Percentiles rank a stretch among this genome's conserved stretches.
phyloP scores from a whole-genome alignment of 2,888 invertebrate genomes.

The Adela reaumurella region DNA sequence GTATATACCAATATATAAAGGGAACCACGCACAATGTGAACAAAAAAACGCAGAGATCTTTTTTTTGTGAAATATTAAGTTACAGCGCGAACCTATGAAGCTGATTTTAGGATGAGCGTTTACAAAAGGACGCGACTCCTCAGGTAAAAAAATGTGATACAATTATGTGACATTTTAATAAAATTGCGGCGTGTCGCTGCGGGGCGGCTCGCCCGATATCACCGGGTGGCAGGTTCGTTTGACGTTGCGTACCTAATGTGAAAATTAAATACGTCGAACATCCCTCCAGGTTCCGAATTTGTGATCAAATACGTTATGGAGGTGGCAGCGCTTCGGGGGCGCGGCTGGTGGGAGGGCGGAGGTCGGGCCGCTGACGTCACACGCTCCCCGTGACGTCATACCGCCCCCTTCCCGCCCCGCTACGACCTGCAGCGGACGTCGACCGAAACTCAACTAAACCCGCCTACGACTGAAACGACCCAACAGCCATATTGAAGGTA shows the following conservation, averaged over 20 bases:
- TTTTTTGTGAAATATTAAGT: no score
- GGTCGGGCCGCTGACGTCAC: conserved; percentile 40
- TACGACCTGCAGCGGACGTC: not conserved
- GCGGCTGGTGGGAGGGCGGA: conserved; percentile 20
- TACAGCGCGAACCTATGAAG: no score
- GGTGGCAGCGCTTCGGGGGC: conserved; percentile 8
- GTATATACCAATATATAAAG: no score
- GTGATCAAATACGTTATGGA: not conserved
- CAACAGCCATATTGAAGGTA: no score
- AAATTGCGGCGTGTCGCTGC: no score
- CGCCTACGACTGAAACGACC: no score
- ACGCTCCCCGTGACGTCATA: conserved; percentile 31
- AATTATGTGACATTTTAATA: no score
- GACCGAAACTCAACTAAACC: not conserved
- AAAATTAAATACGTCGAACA: not conserved
- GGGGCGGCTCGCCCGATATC: not conserved
- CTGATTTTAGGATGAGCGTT: no score
- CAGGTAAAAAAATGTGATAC: no score
- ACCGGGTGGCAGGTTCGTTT: not conserved
- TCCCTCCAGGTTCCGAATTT: not conserved
- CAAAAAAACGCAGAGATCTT: no score
- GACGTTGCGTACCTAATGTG: not conserved
- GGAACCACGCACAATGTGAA: no score
- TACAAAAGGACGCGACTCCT: no score
- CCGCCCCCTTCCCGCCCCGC: not conserved